A percentile compares a stretch with the other conserved stretches of the same genome.
phyloP scores from a whole-genome alignment of 2,797 vertebrate genomes.

The Gallinago stenura region DNA sequence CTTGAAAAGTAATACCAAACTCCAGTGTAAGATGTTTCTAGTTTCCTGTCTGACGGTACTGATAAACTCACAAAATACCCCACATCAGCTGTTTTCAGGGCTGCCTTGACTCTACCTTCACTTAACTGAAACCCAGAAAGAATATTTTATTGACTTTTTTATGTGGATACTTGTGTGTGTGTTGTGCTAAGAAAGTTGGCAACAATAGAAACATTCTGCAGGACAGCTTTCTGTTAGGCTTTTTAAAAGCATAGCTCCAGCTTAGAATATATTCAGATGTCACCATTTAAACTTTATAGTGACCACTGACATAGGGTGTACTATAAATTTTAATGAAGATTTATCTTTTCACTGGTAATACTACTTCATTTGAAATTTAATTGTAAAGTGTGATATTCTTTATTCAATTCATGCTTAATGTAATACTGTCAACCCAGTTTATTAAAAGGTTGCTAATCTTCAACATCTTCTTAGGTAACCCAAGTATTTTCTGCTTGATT shows the following conservation, averaged over 20 bases:
- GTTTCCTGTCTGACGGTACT: neutral
- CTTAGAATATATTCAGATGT: neutral
- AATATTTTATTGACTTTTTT: neutral
- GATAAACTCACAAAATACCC: neutral
- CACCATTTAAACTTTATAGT: neutral
- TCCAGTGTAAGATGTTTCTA: neutral
- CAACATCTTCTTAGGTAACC: neutral
- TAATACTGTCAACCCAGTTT: neutral
- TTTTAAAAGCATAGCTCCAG: neutral
- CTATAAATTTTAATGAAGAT: neutral
- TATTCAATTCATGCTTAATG: neutral
- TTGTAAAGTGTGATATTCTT: neutral
- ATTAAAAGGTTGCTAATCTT: neutral
- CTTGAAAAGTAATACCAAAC: neutral
- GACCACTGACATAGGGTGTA: neutral
- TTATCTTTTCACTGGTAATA: neutral
- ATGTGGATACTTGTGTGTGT: rapidly evolving
- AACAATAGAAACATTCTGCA: neutral
- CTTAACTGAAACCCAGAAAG: neutral
- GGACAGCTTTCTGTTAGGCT: neutral
- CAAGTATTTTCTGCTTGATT: neutral
- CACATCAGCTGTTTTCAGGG: neutral
- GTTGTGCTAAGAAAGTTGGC: neutral
- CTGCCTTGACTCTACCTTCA: neutral
- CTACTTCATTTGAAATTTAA: neutral